These are phyloP conservation scores for Bombus pascuorum DNA, from an alignment of 1,140 invertebrate genomes.

Conservation along the genomic window DNA sequence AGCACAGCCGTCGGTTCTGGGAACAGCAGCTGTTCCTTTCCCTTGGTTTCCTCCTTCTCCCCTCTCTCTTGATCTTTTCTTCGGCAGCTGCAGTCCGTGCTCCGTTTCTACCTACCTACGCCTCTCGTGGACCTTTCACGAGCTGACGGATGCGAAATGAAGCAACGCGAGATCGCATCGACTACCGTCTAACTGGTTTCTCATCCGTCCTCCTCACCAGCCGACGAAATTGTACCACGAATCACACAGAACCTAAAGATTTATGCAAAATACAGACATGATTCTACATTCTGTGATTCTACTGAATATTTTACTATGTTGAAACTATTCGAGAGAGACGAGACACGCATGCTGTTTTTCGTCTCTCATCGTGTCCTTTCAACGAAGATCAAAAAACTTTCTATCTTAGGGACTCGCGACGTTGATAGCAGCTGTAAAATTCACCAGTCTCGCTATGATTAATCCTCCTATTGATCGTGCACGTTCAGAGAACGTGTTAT, in stretches of 20 bases:
- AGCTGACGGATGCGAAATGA: constrained; percentile 36
- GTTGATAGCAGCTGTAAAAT: background rate
- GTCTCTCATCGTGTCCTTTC: background rate
- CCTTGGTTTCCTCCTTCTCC: constrained; percentile 46
- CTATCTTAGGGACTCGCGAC: background rate
- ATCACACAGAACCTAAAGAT: background rate
- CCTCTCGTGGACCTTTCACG: constrained; percentile 58
- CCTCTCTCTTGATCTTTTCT: constrained; percentile 43
- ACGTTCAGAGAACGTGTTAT: constrained; percentile 1
- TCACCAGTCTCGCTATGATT: too few relatives aligned
- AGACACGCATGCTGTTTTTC: background rate
- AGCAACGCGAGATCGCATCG: constrained; percentile 18
- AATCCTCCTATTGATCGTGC: background rate
- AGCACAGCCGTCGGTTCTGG: constrained; percentile 51
- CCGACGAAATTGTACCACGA: background rate
- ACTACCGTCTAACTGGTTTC: background rate
- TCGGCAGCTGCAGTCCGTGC: constrained; percentile 63
- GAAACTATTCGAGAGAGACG: background rate
- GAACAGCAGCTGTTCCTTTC: constrained; percentile 70
- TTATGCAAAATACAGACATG: background rate
- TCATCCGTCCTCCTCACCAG: too few relatives aligned
- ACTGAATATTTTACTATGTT: background rate
- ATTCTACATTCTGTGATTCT: background rate
- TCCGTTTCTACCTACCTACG: constrained; percentile 51
- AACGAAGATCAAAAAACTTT: too few relatives aligned